Base-by-base conservation (phyloP, 2,888 invertebrate species). In the Kryphioiulus occultus region DNA sequence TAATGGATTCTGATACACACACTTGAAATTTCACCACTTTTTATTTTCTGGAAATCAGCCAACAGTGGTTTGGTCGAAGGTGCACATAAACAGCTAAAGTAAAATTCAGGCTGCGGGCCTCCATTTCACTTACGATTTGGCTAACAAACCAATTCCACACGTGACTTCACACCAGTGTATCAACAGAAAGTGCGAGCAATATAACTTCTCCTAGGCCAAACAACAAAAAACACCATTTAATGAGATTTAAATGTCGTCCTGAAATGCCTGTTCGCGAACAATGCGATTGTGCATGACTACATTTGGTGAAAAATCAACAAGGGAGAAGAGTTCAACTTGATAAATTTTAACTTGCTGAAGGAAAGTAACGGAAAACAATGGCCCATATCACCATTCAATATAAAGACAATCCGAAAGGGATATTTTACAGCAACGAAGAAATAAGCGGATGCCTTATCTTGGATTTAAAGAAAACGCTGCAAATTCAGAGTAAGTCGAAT, bases 361-460 rank as follows among this genome's bases (percentile, higher is more conserved):
- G 68, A 68, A 68, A 68, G 10, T 68, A 68, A 68, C 68, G 68
- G 68, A 68, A 68, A 26, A 68, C 2, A 5, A 68, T 68, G 68
- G 68, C 68, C 10, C 68, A n/a, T 7, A 26, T 26, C 22, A 68
- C 26, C 22, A 68, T 68, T 26, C 68, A 10, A 26, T 68, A 26
- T 10, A 68, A 68, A 22, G 26, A 68, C 42, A 84, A 35, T 84
- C n/a, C 39, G 84, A 84, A 35, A 35, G 84, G 84, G 9, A 42
- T 84, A 42, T 84, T 39, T 35, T 84, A 84, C 42, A 39, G 84
- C 84, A 84, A 35, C 35, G 84, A 84, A 84, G 84, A 84, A 84
- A 10, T 84, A 84, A 39, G 35, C 35, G 84, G 84, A 12, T 42
- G 84, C 42, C 84, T 84, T 19, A 35, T 84, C 22, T n/a, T 84